Conservation (phyloP, 2,797 vertebrate genomes). For the Gallinago solitaria region DNA sequence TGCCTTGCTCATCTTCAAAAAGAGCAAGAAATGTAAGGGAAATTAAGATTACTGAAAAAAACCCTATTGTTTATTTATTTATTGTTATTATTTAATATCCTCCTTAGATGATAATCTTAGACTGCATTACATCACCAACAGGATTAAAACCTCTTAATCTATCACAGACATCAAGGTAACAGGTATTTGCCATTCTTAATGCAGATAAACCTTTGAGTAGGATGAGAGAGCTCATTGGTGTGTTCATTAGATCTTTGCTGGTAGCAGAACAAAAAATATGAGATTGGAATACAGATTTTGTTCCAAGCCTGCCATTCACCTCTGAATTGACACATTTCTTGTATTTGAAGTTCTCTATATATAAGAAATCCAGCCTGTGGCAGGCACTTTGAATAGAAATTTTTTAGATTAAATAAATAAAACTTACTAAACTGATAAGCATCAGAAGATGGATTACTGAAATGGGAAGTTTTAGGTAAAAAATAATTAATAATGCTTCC, state of each 20-base stretch:
- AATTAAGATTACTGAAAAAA: not conserved
- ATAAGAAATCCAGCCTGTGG: not conserved
- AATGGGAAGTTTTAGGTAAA: not conserved
- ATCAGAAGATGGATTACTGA: not conserved
- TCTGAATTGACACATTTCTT: not conserved
- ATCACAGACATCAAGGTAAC: not conserved
- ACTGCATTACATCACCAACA: not conserved
- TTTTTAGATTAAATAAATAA: not conserved
- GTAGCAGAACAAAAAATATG: not conserved
- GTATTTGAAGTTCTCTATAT: not conserved
- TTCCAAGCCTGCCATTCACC: not conserved
- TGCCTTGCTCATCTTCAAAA: not conserved
- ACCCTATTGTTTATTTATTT: not conserved
- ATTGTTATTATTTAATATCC: not conserved
- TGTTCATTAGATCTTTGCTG: not conserved
- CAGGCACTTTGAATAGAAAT: not conserved
- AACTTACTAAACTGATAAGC: not conserved
- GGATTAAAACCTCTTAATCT: not conserved
- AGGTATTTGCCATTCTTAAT: not conserved
- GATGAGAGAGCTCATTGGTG: not conserved
- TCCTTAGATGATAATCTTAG: not conserved
- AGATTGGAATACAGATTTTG: not conserved
- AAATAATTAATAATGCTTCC: not conserved
- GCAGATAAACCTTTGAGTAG: not conserved
- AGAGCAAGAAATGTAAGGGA: not conserved